Conservation (phyloP, 2,113 vertebrate species). For the Cyanoliseus patagonus region DNA sequence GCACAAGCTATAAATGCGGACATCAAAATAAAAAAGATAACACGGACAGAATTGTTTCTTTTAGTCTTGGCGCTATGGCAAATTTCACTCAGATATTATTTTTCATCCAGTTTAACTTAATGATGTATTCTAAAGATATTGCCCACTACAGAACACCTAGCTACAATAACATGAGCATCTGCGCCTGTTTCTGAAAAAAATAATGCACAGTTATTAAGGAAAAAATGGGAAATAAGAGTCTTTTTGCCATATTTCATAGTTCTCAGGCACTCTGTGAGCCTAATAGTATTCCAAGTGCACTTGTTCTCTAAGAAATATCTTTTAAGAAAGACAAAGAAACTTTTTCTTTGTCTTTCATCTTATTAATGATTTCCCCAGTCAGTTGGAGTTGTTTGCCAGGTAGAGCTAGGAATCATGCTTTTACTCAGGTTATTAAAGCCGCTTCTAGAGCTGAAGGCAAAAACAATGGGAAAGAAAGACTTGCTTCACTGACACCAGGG, state of each 20-base stretch:
- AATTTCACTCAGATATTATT: background rate
- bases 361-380: background rate
- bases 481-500: rapidly evolving
- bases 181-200: background rate
- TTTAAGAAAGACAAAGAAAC: background rate
- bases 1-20: background rate
- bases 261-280: background rate
- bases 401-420: background rate
- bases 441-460: background rate
- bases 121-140: background rate
- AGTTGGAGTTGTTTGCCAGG: background rate
- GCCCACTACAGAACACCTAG: background rate
- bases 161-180: background rate
- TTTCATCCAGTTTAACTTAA: background rate
- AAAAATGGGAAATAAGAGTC: background rate
- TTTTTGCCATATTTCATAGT: background rate
- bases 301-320: background rate
- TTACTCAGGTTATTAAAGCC: background rate
- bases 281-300: background rate
- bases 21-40: background rate
- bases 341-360: background rate
- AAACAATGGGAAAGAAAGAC: background rate
- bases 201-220: background rate
- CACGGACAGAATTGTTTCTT: background rate
- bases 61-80: background rate